Conservation (phyloP, 2,888 invertebrate species). For the Ophion obscuratus region DNA sequence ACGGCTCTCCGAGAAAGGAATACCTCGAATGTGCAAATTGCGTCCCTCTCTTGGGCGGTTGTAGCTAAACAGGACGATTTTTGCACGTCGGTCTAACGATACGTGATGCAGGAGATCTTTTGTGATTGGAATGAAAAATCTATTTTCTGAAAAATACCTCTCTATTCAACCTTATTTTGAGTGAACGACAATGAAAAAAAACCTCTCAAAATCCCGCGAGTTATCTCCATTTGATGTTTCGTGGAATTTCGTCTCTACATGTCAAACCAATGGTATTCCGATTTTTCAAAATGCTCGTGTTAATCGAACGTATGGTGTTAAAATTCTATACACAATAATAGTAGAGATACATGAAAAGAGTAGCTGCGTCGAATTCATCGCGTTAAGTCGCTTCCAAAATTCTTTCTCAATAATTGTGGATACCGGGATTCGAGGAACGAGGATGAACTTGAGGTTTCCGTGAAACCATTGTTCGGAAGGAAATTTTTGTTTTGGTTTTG, state of each 20-base stretch:
- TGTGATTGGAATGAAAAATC: no score
- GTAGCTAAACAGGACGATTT: no score
- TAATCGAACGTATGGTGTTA: slow-evolving; percentile 7
- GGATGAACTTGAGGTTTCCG: neutral
- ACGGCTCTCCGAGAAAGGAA: no score
- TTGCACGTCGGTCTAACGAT: no score
- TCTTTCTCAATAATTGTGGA: neutral
- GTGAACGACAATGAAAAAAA: neutral
- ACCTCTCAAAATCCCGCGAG: neutral
- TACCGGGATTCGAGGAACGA: neutral
- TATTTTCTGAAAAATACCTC: no score
- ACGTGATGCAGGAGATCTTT: no score
- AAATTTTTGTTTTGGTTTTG: neutral
- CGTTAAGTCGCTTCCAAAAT: slow-evolving; percentile 52
- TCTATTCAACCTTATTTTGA: neutral
- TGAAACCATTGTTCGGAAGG: neutral
- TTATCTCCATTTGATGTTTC: neutral
- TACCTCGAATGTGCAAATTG: no score
- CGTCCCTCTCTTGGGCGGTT: no score
- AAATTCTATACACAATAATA: slow-evolving; percentile 38
- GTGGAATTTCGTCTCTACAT: neutral
- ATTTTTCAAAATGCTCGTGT: slow-evolving; percentile 18
- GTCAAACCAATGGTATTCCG: neutral
- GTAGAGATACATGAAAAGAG: slow-evolving; percentile 56
- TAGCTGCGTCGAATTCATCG: slow-evolving; percentile 64